These are phyloP conservation scores for Phalacrocorax aristotelis DNA, from an alignment of 2,113 vertebrate species.

Conservation along the genomic window DNA sequence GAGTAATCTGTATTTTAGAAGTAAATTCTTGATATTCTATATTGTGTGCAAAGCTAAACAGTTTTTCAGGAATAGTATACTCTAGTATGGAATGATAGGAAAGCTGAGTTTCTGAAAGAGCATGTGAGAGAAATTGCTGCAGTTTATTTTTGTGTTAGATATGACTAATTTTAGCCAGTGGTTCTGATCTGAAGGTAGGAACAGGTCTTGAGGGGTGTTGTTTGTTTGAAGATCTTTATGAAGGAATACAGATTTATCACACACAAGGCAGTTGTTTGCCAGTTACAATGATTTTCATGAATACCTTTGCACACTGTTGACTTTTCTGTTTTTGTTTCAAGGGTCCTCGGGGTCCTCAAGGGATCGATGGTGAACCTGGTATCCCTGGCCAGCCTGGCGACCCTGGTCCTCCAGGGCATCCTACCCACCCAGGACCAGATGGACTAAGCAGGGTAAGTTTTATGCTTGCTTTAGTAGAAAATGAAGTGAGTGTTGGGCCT, in stretches of 20 bases:
- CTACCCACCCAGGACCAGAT: slow-evolving; percentile 82
- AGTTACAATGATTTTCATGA: neutral
- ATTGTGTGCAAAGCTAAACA: neutral
- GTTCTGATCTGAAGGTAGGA: neutral
- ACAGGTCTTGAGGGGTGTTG: neutral
- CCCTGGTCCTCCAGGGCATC: slow-evolving; percentile 90
- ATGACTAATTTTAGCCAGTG: neutral
- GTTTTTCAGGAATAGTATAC: neutral
- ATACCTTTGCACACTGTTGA: neutral
- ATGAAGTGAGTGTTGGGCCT: neutral
- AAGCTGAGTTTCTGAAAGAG: neutral
- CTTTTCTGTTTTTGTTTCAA: slow-evolving; percentile 43
- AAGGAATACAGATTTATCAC: neutral
- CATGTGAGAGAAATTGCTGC: neutral
- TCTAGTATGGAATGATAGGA: neutral
- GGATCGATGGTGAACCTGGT: slow-evolving; percentile 94
- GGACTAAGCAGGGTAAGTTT: slow-evolving; percentile 77
- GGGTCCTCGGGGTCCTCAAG: slow-evolving; percentile 88
- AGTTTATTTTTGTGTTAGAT: neutral
- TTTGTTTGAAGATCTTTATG: neutral
- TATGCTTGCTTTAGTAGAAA: neutral
- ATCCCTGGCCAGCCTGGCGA: slow-evolving; percentile 93
- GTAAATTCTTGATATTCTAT: neutral
- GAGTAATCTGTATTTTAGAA: neutral
- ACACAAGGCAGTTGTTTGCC: neutral